Percentiles rank a stretch among this genome's conserved stretches.
phyloP scores from a whole-genome alignment of 2,113 vertebrate genomes.

The Seriola aureovittata region DNA sequence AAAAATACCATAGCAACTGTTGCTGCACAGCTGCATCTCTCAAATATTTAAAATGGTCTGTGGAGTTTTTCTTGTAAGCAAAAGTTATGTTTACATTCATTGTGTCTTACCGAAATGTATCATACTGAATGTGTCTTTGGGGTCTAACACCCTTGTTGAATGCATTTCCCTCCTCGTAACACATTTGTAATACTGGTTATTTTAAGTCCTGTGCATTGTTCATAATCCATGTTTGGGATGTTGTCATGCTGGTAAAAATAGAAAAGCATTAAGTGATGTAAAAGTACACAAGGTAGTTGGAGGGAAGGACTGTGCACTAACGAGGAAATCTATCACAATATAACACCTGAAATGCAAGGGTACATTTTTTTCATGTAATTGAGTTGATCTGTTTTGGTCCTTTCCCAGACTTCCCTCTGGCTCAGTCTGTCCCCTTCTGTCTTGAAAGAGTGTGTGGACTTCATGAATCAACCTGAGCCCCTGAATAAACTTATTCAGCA shows the following conservation, averaged over 20 bases:
- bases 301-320: not conserved
- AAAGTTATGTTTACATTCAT: not conserved
- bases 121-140: not conserved
- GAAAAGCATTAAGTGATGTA: not conserved
- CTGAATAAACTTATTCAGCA: constrained; percentile 53
- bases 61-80: not conserved
- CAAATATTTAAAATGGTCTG: not conserved
- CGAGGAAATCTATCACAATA: not conserved
- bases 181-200: not conserved
- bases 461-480: constrained; percentile 49
- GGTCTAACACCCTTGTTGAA: not conserved
- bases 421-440: constrained; percentile 44
- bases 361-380: not conserved
- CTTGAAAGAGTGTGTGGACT: constrained; percentile 55
- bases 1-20: too few species aligned
- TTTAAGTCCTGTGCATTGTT: not conserved
- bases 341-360: not conserved
- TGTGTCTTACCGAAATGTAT: not conserved
- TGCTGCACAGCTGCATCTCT: not conserved
- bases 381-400: not conserved
- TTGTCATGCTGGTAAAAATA: not conserved
- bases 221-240: not conserved
- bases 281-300: not conserved
- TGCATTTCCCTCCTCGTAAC: not conserved
- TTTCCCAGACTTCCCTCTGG: constrained; percentile 33